These are phyloP conservation scores for Myotis findleyi DNA, from an alignment of 2,797 vertebrate species.

Conservation along the genomic window DNA sequence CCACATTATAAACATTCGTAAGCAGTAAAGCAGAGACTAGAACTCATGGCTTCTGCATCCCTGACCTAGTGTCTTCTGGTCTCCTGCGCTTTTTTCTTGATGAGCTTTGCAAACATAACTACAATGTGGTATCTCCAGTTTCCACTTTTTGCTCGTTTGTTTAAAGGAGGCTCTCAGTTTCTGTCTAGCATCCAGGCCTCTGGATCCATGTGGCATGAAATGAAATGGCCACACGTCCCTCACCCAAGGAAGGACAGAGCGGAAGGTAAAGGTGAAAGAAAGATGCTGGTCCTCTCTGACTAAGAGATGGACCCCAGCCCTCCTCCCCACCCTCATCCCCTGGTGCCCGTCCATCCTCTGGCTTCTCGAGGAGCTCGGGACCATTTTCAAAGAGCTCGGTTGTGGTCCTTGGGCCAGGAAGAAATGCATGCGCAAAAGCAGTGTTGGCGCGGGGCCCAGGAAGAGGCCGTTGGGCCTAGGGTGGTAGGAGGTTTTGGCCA, in stretches of 20 bases:
- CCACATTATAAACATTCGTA: neutral
- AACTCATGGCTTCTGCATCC: conserved; percentile 4
- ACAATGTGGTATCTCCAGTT: conserved; percentile 85
- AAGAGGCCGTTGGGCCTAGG: conserved; percentile 63
- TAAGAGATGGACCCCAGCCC: neutral
- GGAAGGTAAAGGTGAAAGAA: conserved; percentile 29
- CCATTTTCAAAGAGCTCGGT: conserved; percentile 73
- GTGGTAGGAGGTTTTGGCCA: fast-evolving
- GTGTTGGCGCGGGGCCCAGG: conserved; percentile 60
- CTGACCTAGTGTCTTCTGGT: neutral
- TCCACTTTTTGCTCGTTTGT: conserved; percentile 89
- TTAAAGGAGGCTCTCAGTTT: conserved; percentile 88
- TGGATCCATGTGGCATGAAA: neutral
- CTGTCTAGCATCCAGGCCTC: neutral
- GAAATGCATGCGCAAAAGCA: conserved; percentile 77
- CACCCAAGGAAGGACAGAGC: neutral
- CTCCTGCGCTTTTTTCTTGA: conserved; percentile 82
- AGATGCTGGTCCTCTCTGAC: conserved; percentile 40
- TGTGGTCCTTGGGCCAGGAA: conserved; percentile 71
- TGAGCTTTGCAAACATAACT: conserved; percentile 87
- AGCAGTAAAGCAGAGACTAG: neutral
- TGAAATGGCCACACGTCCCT: neutral
- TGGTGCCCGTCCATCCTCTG: neutral
- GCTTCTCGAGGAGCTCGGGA: conserved; percentile 76
- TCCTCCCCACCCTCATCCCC: neutral